phyloP scores from a whole-genome alignment of 2,888 invertebrate genomes.

The Lepidonotus clava region DNA sequence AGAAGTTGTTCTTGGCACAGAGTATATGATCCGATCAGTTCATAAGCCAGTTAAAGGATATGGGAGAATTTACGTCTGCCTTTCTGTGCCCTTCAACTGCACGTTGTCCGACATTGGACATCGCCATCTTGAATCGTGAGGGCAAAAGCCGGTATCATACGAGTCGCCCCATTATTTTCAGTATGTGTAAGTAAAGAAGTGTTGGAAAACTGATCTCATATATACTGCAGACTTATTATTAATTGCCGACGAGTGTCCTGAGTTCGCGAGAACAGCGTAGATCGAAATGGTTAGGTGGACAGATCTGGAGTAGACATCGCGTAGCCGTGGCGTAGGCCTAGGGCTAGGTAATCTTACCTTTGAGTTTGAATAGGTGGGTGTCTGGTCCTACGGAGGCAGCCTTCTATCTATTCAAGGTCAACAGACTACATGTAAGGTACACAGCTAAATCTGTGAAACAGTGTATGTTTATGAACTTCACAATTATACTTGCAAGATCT shows the following conservation, averaged over 20 bases:
- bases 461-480: too few species aligned
- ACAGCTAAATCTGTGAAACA: too few species aligned
- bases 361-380: too few species aligned
- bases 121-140: constrained; percentile 48
- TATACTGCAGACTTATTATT: not conserved
- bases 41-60: not conserved
- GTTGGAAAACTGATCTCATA: not conserved
- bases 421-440: too few species aligned
- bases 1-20: not conserved
- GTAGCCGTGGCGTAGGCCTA: not conserved
- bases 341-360: too few species aligned
- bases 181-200: not conserved
- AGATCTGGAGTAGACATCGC: not conserved
- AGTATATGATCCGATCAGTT: not conserved
- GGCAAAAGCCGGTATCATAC: constrained; percentile 15
- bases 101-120: constrained; percentile 34
- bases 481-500: too few species aligned
- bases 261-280: too few species aligned
- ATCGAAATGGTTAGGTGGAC: not conserved
- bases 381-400: too few species aligned
- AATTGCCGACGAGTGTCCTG: not conserved
- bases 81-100: constrained; percentile 45
- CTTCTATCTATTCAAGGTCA: too few species aligned
- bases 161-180: not conserved
- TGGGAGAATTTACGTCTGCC: not conserved